These are phyloP conservation scores for Zoanthus solanderi DNA, from an alignment of 92 coral and sea anemone species.

Conservation along the genomic window DNA sequence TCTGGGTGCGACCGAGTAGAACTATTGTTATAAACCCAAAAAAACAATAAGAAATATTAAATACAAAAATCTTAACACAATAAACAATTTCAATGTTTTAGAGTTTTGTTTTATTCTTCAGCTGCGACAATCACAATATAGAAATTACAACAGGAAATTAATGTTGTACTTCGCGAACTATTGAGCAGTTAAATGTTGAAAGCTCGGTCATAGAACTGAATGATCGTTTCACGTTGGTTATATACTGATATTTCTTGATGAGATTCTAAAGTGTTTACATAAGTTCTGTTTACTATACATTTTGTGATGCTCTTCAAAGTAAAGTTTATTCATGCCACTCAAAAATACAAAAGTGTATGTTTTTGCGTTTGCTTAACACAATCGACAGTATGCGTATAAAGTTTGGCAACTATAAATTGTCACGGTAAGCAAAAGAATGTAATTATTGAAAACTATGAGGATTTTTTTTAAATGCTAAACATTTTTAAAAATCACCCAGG, in stretches of 20 bases:
- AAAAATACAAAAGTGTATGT: not conserved
- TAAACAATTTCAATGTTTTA: not conserved
- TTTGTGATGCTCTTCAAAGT: constrained; percentile 22
- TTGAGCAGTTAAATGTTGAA: constrained; percentile 12
- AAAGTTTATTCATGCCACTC: constrained; percentile 36
- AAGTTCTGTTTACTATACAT: constrained; percentile 37
- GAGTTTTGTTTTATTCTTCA: not conserved
- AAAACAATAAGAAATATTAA: not conserved
- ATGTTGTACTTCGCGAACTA: not conserved
- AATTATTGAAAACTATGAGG: too few species aligned
- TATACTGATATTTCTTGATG: constrained; percentile 26
- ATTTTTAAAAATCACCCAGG: too few species aligned
- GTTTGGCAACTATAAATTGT: too few species aligned
- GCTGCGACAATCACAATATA: too few species aligned
- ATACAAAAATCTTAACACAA: not conserved
- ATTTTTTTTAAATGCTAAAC: too few species aligned
- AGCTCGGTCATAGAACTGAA: not conserved
- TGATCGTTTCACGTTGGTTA: not conserved
- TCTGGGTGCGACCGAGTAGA: not conserved
- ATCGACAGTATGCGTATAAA: too few species aligned
- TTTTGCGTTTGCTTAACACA: not conserved
- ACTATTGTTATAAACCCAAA: not conserved
- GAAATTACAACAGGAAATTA: not conserved
- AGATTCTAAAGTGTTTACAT: constrained; percentile 43
- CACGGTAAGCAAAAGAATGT: too few species aligned